A percentile compares a stretch with the other conserved stretches of the same genome.
Evolutionary conservation across 2,888 invertebrate species (phyloP).

Genomic region (Dysmachus trigonus): DNA sequence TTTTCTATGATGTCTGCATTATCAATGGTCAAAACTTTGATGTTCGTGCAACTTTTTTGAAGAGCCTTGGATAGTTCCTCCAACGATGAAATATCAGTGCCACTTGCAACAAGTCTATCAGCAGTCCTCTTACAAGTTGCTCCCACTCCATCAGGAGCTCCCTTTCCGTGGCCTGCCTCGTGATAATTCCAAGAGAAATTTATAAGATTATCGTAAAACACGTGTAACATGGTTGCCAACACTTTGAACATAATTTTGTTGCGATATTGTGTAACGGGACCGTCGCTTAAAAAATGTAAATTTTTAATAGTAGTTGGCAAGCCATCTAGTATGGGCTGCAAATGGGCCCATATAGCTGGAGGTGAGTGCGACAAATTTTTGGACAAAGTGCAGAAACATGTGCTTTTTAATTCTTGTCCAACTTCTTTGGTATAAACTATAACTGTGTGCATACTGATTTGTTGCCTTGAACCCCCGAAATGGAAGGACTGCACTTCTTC

Average conservation of each 20-base stretch:
- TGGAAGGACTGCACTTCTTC: too few species aligned
- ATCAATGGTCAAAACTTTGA: too few species aligned
- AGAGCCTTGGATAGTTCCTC: too few species aligned
- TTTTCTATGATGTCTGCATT: too few species aligned
- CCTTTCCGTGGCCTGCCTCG: neutral
- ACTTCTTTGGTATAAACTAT: too few species aligned
- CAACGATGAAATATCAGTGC: neutral
- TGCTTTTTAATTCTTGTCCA: too few species aligned
- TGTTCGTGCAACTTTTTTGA: too few species aligned
- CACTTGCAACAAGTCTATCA: neutral
- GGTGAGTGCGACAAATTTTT: too few species aligned
- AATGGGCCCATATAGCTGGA: neutral
- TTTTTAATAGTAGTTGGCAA: neutral
- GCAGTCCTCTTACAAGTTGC: neutral
- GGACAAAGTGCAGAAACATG: too few species aligned
- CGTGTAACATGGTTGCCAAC: neutral
- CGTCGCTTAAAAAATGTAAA: constrained; percentile 6
- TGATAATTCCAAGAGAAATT: neutral
- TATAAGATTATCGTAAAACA: neutral
- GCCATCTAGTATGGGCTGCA: neutral
- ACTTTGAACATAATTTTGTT: constrained; percentile 1
- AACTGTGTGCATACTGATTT: too few species aligned
- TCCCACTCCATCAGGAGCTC: neutral
- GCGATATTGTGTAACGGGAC: neutral
- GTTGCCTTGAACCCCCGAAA: too few species aligned